Percentiles rank a stretch among this genome's conserved stretches.
Evolutionary conservation across 2,888 invertebrate genomes (phyloP).

Genomic region (Schizaphis graminum): DNA sequence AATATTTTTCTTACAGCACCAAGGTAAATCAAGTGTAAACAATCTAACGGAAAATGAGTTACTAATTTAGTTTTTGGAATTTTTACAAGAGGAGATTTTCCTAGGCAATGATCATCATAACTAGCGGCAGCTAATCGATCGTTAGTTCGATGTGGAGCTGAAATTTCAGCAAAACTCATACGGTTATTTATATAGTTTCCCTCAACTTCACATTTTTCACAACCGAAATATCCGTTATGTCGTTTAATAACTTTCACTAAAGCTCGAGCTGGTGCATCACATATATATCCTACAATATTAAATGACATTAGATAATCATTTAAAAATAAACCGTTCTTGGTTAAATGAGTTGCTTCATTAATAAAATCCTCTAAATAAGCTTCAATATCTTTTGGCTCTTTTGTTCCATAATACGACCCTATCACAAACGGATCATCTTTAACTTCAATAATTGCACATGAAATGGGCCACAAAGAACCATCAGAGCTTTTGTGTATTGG

Average conservation of each 20-base stretch:
- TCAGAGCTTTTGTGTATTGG: neutral
- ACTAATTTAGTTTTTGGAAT: neutral
- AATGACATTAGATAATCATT: neutral
- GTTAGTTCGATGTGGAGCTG: neutral
- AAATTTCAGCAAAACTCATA: neutral
- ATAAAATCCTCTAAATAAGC: neutral
- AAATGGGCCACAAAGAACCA: neutral
- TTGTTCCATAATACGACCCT: neutral
- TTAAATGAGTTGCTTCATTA: neutral
- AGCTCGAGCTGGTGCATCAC: neutral
- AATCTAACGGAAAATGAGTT: neutral
- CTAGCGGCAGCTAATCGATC: neutral
- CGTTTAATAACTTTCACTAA: neutral
- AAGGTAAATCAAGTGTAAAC: too few relatives aligned
- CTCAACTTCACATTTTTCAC: neutral
- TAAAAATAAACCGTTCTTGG: too few relatives aligned
- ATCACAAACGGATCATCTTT: neutral
- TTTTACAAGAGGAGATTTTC: neutral
- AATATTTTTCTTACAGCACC: too few relatives aligned
- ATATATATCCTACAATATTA: neutral
- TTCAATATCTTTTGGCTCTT: slow-evolving; percentile 4
- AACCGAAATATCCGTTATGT: neutral
- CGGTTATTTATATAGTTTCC: neutral
- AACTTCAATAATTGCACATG: neutral
- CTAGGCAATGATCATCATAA: neutral